A percentile compares a stretch with the other conserved stretches of the same genome.
Conservation (phyloP, 2,113 vertebrate genomes). For the Siniperca knerii region DNA sequence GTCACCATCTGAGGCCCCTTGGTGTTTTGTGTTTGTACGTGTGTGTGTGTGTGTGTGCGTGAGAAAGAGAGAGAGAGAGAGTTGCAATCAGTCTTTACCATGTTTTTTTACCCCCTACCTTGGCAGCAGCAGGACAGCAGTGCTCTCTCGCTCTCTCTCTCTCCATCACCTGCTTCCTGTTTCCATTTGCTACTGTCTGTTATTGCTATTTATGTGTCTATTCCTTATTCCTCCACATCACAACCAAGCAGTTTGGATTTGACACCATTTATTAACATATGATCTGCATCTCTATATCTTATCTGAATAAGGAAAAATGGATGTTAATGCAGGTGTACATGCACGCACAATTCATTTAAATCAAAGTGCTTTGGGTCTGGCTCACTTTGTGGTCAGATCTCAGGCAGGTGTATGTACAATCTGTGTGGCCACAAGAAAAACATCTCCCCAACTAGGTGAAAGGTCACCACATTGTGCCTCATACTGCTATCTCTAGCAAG, state of each 20-base stretch:
- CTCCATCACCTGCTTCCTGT: neutral
- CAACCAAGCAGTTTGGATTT: neutral
- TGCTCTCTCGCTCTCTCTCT: neutral
- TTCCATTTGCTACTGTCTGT: neutral
- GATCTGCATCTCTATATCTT: neutral
- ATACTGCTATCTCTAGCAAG: too few relatives aligned
- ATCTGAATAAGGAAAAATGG: neutral
- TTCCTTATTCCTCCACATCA: neutral
- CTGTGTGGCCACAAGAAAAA: neutral
- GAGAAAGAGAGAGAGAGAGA: too few relatives aligned
- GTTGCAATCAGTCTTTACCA: slow-evolving; percentile 56
- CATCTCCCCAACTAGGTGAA: too few relatives aligned
- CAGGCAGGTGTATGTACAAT: neutral
- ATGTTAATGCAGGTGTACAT: neutral
- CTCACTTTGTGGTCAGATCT: neutral
- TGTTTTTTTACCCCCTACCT: slow-evolving; percentile 24
- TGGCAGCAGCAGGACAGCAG: slow-evolving; percentile 24
- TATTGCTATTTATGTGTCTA: neutral
- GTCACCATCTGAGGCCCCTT: slow-evolving; percentile 43
- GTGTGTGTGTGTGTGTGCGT: neutral
- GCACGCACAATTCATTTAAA: neutral
- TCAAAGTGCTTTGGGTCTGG: neutral
- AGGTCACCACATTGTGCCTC: too few relatives aligned
- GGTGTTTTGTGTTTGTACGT: slow-evolving; percentile 6
- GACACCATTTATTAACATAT: neutral